Evolutionary conservation across 2,888 invertebrate species (phyloP).

Genomic region (Stictocephala bisonia): DNA sequence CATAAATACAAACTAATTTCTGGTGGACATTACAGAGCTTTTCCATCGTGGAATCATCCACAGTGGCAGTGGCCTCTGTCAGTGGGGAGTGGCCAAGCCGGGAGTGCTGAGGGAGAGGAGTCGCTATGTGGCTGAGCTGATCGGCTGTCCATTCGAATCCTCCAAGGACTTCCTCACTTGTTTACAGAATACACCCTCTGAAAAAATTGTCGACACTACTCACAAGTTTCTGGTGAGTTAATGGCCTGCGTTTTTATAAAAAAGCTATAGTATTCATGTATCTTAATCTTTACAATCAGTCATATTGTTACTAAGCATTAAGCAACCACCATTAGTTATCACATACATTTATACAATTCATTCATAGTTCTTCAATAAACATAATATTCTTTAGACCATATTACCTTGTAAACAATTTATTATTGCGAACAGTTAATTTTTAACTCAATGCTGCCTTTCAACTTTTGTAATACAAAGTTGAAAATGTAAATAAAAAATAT

Average conservation of each 20-base stretch:
- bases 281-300: neutral
- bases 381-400: too few relatives aligned
- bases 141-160: neutral
- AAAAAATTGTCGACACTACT: neutral
- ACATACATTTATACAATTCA: too few relatives aligned
- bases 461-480: too few relatives aligned
- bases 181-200: neutral
- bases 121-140: neutral
- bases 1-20: too few relatives aligned
- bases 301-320: too few relatives aligned
- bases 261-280: neutral
- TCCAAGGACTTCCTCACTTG: neutral
- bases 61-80: neutral
- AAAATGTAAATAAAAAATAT: too few relatives aligned
- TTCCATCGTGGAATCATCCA: neutral
- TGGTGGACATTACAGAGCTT: neutral
- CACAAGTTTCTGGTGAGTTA: neutral
- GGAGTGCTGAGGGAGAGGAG: neutral
- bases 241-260: neutral
- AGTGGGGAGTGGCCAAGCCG: neutral
- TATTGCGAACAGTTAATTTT: too few relatives aligned
- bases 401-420: too few relatives aligned
- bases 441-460: too few relatives aligned
- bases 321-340: too few relatives aligned
- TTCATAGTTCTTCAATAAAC: too few relatives aligned